phyloP scores from a whole-genome alignment of 2,797 vertebrate genomes.

The Alca torda region DNA sequence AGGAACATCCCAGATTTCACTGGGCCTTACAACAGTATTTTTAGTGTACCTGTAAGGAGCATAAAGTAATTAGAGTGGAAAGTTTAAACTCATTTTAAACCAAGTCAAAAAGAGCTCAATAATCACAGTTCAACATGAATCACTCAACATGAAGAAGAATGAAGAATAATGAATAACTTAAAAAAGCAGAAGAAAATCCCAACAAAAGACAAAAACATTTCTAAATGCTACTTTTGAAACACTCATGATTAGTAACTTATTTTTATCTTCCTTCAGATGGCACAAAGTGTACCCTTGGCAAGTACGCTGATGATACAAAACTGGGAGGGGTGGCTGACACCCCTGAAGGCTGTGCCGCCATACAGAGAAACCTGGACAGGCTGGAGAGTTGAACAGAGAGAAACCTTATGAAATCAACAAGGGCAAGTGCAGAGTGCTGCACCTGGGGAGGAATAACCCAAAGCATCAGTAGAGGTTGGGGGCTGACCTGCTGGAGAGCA shows the following conservation, averaged over 20 bases:
- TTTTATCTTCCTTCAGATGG: background rate
- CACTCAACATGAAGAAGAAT: background rate
- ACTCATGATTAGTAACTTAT: background rate
- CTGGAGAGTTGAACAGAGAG: too few species aligned
- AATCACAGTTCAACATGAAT: background rate
- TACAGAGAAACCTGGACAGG: too few species aligned
- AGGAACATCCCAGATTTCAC: slow-evolving; percentile 77
- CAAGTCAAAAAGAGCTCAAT: background rate
- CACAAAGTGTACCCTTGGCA: too few species aligned
- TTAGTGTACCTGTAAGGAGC: slow-evolving; percentile 52
- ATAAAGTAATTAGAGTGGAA: background rate
- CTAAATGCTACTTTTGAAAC: background rate
- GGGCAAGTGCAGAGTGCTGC: too few species aligned
- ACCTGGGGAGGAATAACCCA: too few species aligned
- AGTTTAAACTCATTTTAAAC: background rate
- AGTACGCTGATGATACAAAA: too few species aligned
- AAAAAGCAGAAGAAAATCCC: background rate
- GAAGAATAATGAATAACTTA: background rate
- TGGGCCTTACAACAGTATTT: slow-evolving; percentile 8
- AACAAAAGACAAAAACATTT: background rate
- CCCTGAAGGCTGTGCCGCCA: too few species aligned
- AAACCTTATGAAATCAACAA: too few species aligned
- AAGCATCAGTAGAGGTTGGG: too few species aligned
- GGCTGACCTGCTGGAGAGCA: too few species aligned
- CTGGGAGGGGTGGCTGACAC: too few species aligned